Evolutionary conservation across 2,888 invertebrate genomes (phyloP).

Genomic region (Scrobipalpa atriplicella): DNA sequence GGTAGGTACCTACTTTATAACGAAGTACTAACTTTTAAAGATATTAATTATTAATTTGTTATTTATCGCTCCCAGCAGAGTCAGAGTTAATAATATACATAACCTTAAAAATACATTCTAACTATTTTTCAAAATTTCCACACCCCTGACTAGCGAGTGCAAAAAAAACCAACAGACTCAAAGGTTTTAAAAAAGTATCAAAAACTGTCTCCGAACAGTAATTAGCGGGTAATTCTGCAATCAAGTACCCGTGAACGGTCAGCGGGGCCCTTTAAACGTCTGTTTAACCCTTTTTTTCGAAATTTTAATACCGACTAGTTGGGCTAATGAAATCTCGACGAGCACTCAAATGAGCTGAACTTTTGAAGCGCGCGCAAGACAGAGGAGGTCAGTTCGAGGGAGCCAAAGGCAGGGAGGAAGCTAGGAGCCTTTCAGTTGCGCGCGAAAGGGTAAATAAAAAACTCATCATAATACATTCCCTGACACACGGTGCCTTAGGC

Average conservation of each 20-base stretch:
- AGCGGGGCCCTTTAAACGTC: conserved; percentile 64
- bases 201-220: conserved; percentile 72
- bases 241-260: conserved; percentile 76
- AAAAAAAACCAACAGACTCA: conserved; percentile 10
- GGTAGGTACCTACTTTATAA: no score
- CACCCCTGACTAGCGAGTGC: background rate
- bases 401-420: conserved; percentile 67
- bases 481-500: no score
- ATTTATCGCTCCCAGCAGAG: no score
- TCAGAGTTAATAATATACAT: no score
- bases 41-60: no score
- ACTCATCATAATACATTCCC: no score
- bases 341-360: conserved; percentile 82
- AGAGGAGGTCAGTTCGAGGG: conserved; percentile 78
- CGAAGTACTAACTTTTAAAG: no score
- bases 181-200: conserved; percentile 49
- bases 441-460: no score
- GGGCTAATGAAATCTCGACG: conserved; percentile 81
- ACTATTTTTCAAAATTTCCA: background rate
- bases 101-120: no score
- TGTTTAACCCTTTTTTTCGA: conserved; percentile 66
- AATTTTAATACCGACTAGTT: conserved; percentile 77
- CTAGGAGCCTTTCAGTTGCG: conserved; percentile 31
- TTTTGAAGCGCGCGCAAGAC: conserved; percentile 81
- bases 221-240: conserved; percentile 73